A percentile compares a stretch with the other conserved stretches of the same genome.
These are phyloP conservation scores for Myathropa florea DNA, from an alignment of 2,888 invertebrate species.

Conservation along the genomic window DNA sequence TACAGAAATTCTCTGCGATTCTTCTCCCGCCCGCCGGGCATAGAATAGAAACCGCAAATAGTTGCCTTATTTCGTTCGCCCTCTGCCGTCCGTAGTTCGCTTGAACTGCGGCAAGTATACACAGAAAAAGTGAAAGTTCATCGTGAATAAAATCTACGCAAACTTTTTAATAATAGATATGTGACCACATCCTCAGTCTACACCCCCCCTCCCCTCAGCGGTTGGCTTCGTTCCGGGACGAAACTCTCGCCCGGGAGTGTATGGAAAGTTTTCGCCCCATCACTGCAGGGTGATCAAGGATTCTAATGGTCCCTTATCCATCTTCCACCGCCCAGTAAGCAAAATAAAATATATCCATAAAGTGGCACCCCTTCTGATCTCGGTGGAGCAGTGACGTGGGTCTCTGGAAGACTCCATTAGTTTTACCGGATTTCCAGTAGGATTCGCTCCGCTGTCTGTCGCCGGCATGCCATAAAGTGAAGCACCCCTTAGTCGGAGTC, in stretches of 20 bases:
- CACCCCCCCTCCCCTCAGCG: background rate
- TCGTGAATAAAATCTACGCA: slow-evolving; percentile 33
- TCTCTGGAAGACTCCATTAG: slow-evolving; percentile 27
- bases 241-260: slow-evolving; percentile 15
- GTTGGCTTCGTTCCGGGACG: background rate
- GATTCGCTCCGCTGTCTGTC: slow-evolving; percentile 26
- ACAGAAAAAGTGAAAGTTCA: slow-evolving; percentile 36
- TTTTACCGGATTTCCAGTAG: slow-evolving; percentile 38
- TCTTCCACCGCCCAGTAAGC: background rate
- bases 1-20: slow-evolving; percentile 18
- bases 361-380: background rate
- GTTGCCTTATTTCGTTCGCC: background rate
- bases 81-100: background rate
- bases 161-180: slow-evolving; percentile 51
- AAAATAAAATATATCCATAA: slow-evolving; percentile 33
- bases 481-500: slow-evolving; percentile 22
- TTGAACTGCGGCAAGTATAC: background rate
- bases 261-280: slow-evolving; percentile 36
- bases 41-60: slow-evolving; percentile 18
- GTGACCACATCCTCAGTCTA: slow-evolving; percentile 27
- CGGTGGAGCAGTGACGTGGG: background rate
- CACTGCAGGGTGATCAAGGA: slow-evolving; percentile 34
- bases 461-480: slow-evolving; percentile 42
- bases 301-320: background rate
- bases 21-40: background rate